Percentiles rank a stretch among this genome's conserved stretches.
phyloP scores from a whole-genome alignment of 2,113 vertebrate species.

The Circaetus cinerascens region DNA sequence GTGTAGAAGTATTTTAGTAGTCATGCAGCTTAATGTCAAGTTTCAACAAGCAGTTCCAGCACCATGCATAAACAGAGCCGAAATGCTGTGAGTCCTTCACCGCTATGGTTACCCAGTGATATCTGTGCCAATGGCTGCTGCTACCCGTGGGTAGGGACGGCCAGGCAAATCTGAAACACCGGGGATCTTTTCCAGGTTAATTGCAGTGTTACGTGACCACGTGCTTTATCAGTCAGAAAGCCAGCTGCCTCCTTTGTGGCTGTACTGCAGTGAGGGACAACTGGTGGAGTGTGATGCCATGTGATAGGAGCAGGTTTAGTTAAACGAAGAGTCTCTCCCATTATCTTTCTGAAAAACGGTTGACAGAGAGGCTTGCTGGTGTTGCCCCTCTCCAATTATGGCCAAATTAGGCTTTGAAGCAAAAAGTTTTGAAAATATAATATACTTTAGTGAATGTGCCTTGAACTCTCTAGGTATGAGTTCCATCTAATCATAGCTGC shows the following conservation, averaged over 20 bases:
- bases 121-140: background rate
- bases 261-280: background rate
- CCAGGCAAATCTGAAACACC: background rate
- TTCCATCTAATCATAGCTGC: background rate
- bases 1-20: background rate
- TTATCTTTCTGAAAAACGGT: background rate
- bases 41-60: background rate
- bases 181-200: background rate
- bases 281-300: background rate
- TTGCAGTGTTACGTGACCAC: accelerated
- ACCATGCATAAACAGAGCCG: background rate
- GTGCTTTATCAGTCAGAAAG: background rate
- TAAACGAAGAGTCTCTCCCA: background rate
- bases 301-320: background rate
- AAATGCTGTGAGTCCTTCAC: background rate
- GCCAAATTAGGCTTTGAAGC: background rate
- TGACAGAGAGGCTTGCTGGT: background rate
- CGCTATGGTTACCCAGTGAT: accelerated
- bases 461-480: background rate
- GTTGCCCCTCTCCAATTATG: background rate
- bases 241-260: background rate
- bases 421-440: background rate
- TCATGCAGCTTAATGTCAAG: background rate
- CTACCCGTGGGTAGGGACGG: accelerated
- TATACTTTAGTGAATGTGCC: background rate